Evolutionary conservation across 2,113 vertebrate species (phyloP).

Genomic region (Gobiocypris rarus): DNA sequence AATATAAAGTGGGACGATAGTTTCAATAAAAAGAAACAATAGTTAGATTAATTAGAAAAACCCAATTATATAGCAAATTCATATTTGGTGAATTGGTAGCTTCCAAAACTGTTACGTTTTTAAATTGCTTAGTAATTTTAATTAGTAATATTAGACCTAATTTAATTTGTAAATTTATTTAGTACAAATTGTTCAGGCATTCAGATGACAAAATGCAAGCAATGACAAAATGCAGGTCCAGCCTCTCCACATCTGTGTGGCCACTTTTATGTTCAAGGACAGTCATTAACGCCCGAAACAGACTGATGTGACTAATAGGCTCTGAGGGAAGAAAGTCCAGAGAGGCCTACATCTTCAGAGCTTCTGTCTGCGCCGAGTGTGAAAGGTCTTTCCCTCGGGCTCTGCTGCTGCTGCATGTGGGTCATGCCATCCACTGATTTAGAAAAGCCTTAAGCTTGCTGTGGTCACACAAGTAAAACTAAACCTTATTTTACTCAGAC

Average conservation of each 20-base stretch:
- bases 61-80: too few species aligned
- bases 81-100: too few species aligned
- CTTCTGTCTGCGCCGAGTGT: neutral
- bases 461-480: constrained; percentile 7
- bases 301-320: constrained; percentile 31
- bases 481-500: neutral
- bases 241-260: neutral
- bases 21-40: too few species aligned
- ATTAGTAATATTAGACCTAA: neutral
- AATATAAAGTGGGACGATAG: too few species aligned
- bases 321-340: neutral
- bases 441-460: constrained; percentile 15
- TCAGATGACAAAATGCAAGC: neutral
- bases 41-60: too few species aligned
- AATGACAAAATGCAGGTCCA: constrained; percentile 11
- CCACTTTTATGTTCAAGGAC: constrained; percentile 19
- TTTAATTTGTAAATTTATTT: neutral
- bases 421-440: constrained; percentile 18
- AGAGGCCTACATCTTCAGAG: constrained; percentile 25
- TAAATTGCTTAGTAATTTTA: neutral
- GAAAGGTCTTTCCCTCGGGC: neutral
- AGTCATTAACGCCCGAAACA: neutral
- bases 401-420: constrained; percentile 10
- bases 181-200: neutral
- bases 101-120: neutral